Conservation (phyloP, 2,888 invertebrate genomes). For the Netelia melanura region DNA sequence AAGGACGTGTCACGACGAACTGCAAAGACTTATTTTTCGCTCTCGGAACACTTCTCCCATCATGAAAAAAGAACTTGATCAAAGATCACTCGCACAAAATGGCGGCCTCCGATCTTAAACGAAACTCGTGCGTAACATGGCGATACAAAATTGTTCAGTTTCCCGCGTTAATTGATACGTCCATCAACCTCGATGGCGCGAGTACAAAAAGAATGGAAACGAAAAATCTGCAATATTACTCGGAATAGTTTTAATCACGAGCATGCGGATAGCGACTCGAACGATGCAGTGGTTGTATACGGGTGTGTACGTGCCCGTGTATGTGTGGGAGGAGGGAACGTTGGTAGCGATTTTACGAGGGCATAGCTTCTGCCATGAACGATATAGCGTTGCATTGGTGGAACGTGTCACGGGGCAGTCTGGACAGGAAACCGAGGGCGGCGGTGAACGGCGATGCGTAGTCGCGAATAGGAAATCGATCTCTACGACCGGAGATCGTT, state of each 20-base stretch:
- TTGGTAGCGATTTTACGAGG: constrained; percentile 71
- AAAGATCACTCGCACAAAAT: background rate
- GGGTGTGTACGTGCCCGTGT: background rate
- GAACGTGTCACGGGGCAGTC: constrained; percentile 68
- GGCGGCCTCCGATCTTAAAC: background rate
- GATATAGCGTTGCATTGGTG: constrained; percentile 59
- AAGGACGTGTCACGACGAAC: background rate
- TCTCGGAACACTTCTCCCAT: too few relatives aligned
- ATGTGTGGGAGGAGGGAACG: constrained; percentile 21
- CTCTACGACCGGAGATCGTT: constrained; percentile 75
- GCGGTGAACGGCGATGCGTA: constrained; percentile 68
- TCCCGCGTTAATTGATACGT: background rate
- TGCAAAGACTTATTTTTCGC: background rate
- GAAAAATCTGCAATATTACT: constrained; percentile 13
- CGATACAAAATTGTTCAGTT: background rate
- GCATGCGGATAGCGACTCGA: constrained; percentile 3
- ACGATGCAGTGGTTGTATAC: background rate
- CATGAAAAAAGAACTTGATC: too few relatives aligned
- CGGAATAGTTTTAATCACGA: constrained; percentile 25
- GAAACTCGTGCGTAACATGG: background rate
- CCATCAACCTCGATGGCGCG: background rate
- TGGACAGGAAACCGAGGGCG: constrained; percentile 70
- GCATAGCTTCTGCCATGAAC: constrained; percentile 61
- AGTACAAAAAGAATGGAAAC: constrained; percentile 1
- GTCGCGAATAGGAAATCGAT: constrained; percentile 78